Percentiles rank a stretch among this genome's conserved stretches.
phyloP scores from a whole-genome alignment of 2,113 vertebrate species.

The Erythrolamprus reginae region DNA sequence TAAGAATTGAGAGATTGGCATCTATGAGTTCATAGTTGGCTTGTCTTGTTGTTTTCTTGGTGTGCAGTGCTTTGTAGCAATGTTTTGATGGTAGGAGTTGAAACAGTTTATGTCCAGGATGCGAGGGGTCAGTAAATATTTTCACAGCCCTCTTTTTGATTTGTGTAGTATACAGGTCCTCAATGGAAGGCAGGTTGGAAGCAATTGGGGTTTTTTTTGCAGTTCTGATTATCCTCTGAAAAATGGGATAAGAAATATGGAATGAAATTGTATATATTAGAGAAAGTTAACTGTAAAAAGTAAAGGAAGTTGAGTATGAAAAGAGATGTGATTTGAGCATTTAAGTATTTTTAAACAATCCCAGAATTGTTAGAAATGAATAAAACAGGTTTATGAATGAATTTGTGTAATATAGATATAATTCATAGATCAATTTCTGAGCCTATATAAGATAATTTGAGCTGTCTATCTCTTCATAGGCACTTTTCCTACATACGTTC shows the following conservation, averaged over 20 bases:
- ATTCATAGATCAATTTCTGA: not conserved
- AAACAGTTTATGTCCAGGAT: no score
- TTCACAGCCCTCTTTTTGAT: no score
- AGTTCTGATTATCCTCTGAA: no score
- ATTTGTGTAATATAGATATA: not conserved
- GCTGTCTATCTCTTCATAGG: not conserved
- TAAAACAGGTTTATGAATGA: not conserved
- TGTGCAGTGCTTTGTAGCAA: no score
- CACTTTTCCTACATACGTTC: not conserved
- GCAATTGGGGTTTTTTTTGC: no score
- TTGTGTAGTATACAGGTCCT: no score
- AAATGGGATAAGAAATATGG: not conserved
- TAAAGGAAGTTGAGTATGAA: not conserved
- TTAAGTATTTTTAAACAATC: not conserved
- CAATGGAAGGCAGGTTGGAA: no score
- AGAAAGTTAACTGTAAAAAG: not conserved
- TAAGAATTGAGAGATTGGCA: no score
- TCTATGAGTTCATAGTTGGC: no score
- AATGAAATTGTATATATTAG: not conserved
- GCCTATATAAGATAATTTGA: not conserved
- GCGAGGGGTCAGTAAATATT: no score
- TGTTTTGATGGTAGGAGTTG: no score
- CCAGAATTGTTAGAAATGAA: not conserved
- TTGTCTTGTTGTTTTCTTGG: no score
- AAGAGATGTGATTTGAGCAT: not conserved